These are phyloP conservation scores for Chaetogeoica ovagalla DNA, from an alignment of 2,888 invertebrate genomes.

Conservation along the genomic window DNA sequence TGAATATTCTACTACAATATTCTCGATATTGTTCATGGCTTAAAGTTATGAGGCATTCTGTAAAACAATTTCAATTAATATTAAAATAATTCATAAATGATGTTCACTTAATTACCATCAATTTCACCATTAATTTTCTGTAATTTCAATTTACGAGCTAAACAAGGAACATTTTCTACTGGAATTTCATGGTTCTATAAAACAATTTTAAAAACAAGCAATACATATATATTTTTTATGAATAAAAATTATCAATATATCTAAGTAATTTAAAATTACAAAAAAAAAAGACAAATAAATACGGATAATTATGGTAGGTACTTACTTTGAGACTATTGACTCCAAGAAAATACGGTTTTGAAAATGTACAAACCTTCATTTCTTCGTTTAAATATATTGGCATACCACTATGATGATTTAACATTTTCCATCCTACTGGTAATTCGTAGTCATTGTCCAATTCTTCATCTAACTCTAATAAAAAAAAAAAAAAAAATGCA, in stretches of 20 bases:
- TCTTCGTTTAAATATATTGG: constrained; percentile 90
- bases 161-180: constrained; percentile 91
- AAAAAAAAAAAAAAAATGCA: not conserved
- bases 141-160: constrained; percentile 79
- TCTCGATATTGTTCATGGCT: constrained; percentile 41
- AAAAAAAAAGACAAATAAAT: no score
- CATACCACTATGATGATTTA: constrained; percentile 95
- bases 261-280: not conserved
- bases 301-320: no score
- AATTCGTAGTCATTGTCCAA: constrained; percentile 60
- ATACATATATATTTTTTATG: not conserved
- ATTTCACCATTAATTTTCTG: constrained; percentile 59
- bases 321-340: constrained; percentile 73
- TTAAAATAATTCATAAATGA: not conserved
- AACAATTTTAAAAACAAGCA: not conserved
- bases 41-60: not conserved
- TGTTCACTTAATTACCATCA: constrained; percentile 2
- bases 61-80: not conserved
- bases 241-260: not conserved
- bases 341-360: constrained; percentile 96
- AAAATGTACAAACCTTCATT: constrained; percentile 84
- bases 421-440: constrained; percentile 95
- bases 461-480: constrained; percentile 16
- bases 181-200: constrained; percentile 88
- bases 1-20: constrained; percentile 53